Base-by-base conservation (phyloP, 1,140 invertebrate species). In the Neodiprion lecontei region DNA sequence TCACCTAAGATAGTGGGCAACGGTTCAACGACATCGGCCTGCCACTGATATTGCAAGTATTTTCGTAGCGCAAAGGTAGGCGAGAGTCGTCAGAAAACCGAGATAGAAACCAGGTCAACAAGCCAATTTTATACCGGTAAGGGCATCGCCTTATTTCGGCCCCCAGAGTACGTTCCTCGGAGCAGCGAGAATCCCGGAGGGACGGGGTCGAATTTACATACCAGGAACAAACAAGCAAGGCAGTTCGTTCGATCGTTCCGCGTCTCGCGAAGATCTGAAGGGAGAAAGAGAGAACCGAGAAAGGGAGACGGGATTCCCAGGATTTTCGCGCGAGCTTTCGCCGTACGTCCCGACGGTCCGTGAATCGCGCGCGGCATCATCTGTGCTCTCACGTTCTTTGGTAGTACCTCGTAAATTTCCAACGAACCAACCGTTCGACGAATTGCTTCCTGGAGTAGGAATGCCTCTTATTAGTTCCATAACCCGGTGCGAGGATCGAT, bases 391-490 rank as follows among this genome's bases (percentile, higher is more conserved):
- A 61, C 53, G 53, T 61, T 61, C 53, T 12, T 61, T 61, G 53
- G 53, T 61, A 14, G 8, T 14, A 61, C 7, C 11, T 61, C 53
- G 53, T 61, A 61, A 61, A 61, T 61, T 61, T 61, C n/a, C 11
- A 61, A 61, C 53, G 53, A 61, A 61, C 5, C 5, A 61, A 61
- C 53, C 7, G 53, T 61, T 61, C 53, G n/a, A 61, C 53, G 53
- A 61, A 61, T 61, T 61, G 53, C 53, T 61, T 61, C 53, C 53
- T 14, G 28, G 28, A 40, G 53, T 17, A 61, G 53, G 53, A 61
- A 61, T 61, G 53, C 53, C 53, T 61, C 53, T 61, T 61, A 61
- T 61, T 61, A 61, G 53, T 61, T 61, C 53, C n/a, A 61, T 61
- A 61, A 61, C n/a, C 53, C 53, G 11, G 11, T 40, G 28, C 5